Evolutionary conservation across 2,888 invertebrate genomes (phyloP), one percentile per base, ranked within the genome.

Genomic region (Andrena hattorfiana): DNA sequence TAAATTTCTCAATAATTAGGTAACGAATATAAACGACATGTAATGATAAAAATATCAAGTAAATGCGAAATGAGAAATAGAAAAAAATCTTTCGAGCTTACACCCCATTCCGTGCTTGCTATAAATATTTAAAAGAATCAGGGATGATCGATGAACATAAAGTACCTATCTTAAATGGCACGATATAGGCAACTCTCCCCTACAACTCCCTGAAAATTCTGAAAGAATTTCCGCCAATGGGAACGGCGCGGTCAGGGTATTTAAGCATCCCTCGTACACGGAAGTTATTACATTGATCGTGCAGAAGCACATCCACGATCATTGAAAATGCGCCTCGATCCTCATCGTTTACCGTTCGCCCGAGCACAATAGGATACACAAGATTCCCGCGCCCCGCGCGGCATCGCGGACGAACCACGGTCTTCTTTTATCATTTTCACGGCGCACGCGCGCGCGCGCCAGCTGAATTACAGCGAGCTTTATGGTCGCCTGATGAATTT

Each of bases 401-500:
- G 2, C 60, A 23, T 26, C 60, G 74, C 51, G n/a, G 2, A 13
- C 68, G n/a, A 32, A 54, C 26, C 10, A n/a, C 28, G n/a, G n/a
- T 28, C 48, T 60, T 28, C 59, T 28, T 32, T 54, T 70, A 59
- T 49, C 20, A 54, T 67, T 23, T 20, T 0, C 20, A 6, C 32
- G 70, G 32, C 35, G 48, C 23, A 7, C 49, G 35, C 42, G 35
- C 30, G 35, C 30, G 48, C 23, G 16, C 51, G 66, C 42, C n/a
- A 26, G 77, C 20, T 48, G 78, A 81, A 85, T 85, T 78, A 69
- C 80, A 63, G 23, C 56, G 66, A 72, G 73, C 63, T 84, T 86
- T 75, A 68, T 62, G 51, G 26, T 56, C 60, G 76, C 16, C 56
- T 51, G 75, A 73, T 78, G 81, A 81, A 85, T 87, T 88, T 81